These are phyloP conservation scores for Crioceris asparagi DNA, from an alignment of 2,888 invertebrate genomes.

Conservation along the genomic window DNA sequence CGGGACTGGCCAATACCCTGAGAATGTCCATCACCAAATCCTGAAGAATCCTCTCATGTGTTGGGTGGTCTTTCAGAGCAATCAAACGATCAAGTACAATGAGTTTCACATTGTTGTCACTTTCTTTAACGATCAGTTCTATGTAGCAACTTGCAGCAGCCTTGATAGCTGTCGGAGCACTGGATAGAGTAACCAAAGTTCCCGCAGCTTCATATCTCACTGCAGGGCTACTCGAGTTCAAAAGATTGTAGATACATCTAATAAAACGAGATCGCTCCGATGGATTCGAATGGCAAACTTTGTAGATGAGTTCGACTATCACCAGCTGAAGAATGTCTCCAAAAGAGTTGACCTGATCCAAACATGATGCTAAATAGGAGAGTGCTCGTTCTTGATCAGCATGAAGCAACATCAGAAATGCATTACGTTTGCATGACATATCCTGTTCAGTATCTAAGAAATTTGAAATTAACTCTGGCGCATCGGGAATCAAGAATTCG, in stretches of 20 bases:
- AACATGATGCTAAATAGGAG: slow-evolving; percentile 81
- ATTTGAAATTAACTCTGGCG: slow-evolving; percentile 89
- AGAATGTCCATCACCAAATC: slow-evolving; percentile 97
- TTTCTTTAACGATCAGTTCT: slow-evolving; percentile 97
- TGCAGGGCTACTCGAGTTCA: slow-evolving; percentile 91
- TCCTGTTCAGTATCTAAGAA: slow-evolving; percentile 96
- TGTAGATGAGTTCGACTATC: slow-evolving; percentile 97
- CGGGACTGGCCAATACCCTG: slow-evolving; percentile 83
- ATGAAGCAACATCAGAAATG: slow-evolving; percentile 96
- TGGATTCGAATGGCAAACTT: slow-evolving; percentile 93
- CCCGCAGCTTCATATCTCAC: slow-evolving; percentile 99
- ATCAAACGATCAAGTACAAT: slow-evolving; percentile 92
- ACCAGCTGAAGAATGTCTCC: slow-evolving; percentile 97
- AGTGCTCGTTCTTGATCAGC: slow-evolving; percentile 93
- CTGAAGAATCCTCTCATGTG: slow-evolving; percentile 75
- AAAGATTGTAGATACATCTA: slow-evolving; percentile 93
- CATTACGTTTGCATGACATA: slow-evolving; percentile 98
- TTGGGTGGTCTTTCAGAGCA: slow-evolving; percentile 72
- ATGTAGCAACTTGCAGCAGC: slow-evolving; percentile 94
- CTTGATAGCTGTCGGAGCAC: slow-evolving; percentile 87
- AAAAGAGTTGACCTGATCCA: slow-evolving; percentile 89
- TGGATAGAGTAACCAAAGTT: slow-evolving; percentile 93
- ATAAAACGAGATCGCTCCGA: slow-evolving; percentile 93
- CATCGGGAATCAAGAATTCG: slow-evolving; percentile 97
- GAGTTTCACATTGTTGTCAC: slow-evolving; percentile 98